These are phyloP conservation scores for Archips xylosteana DNA, from an alignment of 2,888 invertebrate genomes.

Conservation along the genomic window DNA sequence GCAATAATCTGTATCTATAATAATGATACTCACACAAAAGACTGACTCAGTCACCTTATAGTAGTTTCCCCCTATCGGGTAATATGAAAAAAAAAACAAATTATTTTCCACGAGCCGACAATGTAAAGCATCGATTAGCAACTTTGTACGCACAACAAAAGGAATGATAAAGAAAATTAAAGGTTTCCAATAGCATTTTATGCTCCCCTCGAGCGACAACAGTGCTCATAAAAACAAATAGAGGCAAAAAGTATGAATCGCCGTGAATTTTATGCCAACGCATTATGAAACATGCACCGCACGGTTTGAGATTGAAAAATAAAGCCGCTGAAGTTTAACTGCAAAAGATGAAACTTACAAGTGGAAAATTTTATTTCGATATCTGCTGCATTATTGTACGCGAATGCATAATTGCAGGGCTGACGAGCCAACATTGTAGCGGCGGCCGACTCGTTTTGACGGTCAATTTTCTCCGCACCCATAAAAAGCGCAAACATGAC, in stretches of 20 bases:
- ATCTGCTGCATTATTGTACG: slow-evolving; percentile 22
- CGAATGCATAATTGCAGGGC: slow-evolving; percentile 54
- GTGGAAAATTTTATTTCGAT: slow-evolving; percentile 31
- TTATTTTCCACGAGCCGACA: slow-evolving; percentile 56
- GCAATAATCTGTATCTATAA: slow-evolving; percentile 20
- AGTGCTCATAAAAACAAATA: slow-evolving; percentile 73
- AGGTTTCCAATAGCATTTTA: slow-evolving; percentile 80
- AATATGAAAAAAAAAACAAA: slow-evolving; percentile 52
- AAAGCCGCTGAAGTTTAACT: slow-evolving; percentile 13
- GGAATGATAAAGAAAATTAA: slow-evolving; percentile 81
- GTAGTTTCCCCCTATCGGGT: slow-evolving; percentile 45
- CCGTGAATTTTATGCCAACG: slow-evolving; percentile 43
- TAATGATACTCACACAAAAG: slow-evolving; percentile 41
- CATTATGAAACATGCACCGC: slow-evolving; percentile 27
- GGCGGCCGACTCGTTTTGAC: slow-evolving; percentile 59
- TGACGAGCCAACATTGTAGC: slow-evolving; percentile 64
- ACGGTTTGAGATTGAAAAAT: slow-evolving; percentile 11
- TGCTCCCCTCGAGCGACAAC: slow-evolving; percentile 80
- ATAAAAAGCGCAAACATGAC: slow-evolving; percentile 72
- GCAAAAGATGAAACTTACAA: slow-evolving; percentile 11
- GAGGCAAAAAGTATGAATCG: slow-evolving; percentile 58
- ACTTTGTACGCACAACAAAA: slow-evolving; percentile 74
- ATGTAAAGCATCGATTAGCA: slow-evolving; percentile 69
- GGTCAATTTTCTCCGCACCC: slow-evolving; percentile 68
- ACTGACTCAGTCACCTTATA: slow-evolving; percentile 43